Evolutionary conservation across 2,113 vertebrate species (phyloP).

Genomic region (Nycticorax nycticorax): DNA sequence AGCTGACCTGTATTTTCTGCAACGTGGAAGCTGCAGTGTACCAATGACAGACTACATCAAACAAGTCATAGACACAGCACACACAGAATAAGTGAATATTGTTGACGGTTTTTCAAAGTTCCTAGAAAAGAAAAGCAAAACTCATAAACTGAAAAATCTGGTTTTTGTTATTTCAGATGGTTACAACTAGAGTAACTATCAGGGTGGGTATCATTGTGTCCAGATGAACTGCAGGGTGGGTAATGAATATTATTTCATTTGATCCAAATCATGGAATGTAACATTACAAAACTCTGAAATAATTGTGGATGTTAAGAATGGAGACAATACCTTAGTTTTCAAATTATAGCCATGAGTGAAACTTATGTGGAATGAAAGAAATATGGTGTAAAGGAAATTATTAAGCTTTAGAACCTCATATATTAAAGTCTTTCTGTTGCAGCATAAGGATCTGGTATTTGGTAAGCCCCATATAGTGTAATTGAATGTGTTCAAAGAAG

Average conservation of each 20-base stretch:
- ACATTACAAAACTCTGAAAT: background rate
- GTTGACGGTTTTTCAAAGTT: background rate
- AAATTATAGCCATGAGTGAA: background rate
- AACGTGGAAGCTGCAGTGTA: background rate
- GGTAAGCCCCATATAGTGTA: background rate
- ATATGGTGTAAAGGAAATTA: background rate
- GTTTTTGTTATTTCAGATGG: background rate
- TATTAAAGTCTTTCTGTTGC: background rate
- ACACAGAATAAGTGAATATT: background rate
- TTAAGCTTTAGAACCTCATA: background rate
- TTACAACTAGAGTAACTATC: background rate
- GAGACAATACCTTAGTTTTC: background rate
- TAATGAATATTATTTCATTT: background rate
- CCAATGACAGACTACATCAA: background rate
- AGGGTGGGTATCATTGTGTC: background rate
- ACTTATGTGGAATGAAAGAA: background rate
- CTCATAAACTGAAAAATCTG: background rate
- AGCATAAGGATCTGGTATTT: background rate
- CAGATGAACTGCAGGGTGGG: background rate
- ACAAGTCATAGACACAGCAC: background rate
- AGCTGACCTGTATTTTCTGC: background rate
- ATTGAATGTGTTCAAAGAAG: conserved; percentile 1
- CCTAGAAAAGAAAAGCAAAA: background rate
- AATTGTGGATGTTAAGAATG: background rate
- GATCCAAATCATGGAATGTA: background rate